Conservation (phyloP, 2,888 invertebrate genomes). For the Andricus quercusramuli region DNA sequence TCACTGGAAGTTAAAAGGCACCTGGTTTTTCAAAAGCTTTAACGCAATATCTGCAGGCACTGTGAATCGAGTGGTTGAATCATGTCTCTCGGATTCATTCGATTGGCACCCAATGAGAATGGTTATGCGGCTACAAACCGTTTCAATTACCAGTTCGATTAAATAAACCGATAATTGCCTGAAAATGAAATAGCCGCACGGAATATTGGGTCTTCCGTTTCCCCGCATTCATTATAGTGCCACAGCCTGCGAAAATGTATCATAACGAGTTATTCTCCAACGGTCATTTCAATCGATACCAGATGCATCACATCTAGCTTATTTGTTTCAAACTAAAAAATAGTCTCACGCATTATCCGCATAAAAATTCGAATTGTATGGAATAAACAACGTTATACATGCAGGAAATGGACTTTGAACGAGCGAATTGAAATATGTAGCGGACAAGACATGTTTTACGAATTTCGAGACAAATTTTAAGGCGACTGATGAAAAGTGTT, state of each 20-base stretch:
- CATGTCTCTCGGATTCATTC: conserved; percentile 58
- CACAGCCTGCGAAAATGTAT: conserved; percentile 3
- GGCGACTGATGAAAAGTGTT: too few relatives aligned
- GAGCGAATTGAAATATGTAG: too few relatives aligned
- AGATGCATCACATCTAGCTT: neutral
- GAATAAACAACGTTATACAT: too few relatives aligned
- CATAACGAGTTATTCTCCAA: neutral
- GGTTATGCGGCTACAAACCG: conserved; percentile 58
- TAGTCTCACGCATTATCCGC: too few relatives aligned
- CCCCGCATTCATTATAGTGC: conserved; percentile 62
- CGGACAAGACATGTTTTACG: too few relatives aligned
- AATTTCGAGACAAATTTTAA: too few relatives aligned
- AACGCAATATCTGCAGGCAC: conserved; percentile 30
- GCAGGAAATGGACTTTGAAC: too few relatives aligned
- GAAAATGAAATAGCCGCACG: conserved; percentile 67
- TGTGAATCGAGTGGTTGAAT: conserved; percentile 58
- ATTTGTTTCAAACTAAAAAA: neutral
- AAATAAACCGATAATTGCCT: conserved; percentile 74
- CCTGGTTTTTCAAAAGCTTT: conserved; percentile 33
- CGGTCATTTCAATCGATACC: conserved; percentile 18
- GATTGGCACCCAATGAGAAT: conserved; percentile 55
- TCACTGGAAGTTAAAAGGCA: conserved; percentile 25
- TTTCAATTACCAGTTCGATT: conserved; percentile 72
- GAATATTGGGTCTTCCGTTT: conserved; percentile 63
- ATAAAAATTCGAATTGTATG: too few relatives aligned